phyloP scores from a whole-genome alignment of 2,888 invertebrate genomes.

The Dasysyrphus albostriatus region DNA sequence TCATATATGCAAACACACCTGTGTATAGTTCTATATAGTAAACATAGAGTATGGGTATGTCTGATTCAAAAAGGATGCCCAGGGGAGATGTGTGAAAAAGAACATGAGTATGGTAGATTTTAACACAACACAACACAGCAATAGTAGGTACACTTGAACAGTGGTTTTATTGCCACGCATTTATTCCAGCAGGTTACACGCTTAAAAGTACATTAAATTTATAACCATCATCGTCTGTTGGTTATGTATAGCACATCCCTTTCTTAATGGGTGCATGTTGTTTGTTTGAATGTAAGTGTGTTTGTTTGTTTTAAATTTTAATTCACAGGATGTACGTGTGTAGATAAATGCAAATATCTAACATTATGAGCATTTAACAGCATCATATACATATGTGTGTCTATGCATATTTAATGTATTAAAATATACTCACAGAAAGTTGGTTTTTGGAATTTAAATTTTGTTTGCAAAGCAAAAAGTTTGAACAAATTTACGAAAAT shows the following conservation, averaged over 20 bases:
- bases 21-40: not conserved
- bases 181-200: conserved; percentile 48
- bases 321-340: conserved; percentile 10
- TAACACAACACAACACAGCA: not conserved
- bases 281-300: not conserved
- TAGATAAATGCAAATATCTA: conserved; percentile 2
- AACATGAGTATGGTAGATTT: conserved; percentile 2
- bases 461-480: conserved; percentile 9
- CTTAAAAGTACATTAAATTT: conserved; percentile 59
- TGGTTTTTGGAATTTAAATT: conserved; percentile 28
- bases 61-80: too few relatives aligned
- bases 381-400: not conserved
- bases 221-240: conserved; percentile 14
- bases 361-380: conserved; percentile 4
- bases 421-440: not conserved
- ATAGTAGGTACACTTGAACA: not conserved
- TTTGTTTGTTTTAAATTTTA: conserved; percentile 14
- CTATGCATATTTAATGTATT: not conserved
- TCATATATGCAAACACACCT: not conserved
- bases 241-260: conserved; percentile 3
- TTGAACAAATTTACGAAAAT: not conserved
- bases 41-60: too few relatives aligned
- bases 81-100: conserved; percentile 11
- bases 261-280: not conserved
- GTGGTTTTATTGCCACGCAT: conserved; percentile 51